Base-by-base conservation (phyloP, 2,113 vertebrate species). In the Leucosticte australis region DNA sequence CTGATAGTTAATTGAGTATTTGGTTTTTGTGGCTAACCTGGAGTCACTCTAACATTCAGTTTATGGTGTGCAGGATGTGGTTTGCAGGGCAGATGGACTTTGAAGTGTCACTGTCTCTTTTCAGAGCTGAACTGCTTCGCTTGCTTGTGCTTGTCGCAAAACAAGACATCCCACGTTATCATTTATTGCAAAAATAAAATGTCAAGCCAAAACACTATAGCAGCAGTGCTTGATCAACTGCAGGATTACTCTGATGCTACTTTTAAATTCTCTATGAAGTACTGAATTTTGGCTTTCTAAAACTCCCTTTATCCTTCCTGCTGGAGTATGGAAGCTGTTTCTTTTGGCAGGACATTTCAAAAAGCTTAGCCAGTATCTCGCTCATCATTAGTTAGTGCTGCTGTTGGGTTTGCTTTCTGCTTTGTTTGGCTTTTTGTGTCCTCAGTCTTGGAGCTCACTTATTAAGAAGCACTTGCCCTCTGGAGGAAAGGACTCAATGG, bases 71-170 rank as follows among this genome's bases (percentile, higher is more conserved):
- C 33, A 50, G 56, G 33, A 47, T 92, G 53, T 31, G 35, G 8
- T 93, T 92, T 91, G 46, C 76, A 82, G 92, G 78, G 47, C 57
- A 73, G 86, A 47, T 91, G 89, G 78, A 71, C 78, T 93, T 94
- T 79, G 37, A 87, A 42, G 64, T 55, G 50, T 11, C 22, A 13
- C 49, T 77, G 18, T 57, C 63, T 94, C 14, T 76, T 11, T 69
- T 77, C 59, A 82, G 89, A 92, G 81, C 59, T 65, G 55, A 35
- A 44, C 56, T 26, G 33, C 55, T 85, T 93, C 92, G 76, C 44
- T 91, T 92, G 67, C 80, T 87, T 39, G 49, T 94, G 78, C 70
- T 87, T 5, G 13, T 91, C 5, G 31, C 84, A 69, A 85, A 95
- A 67, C 53, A n/a, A 74, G 41, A 31, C 41, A 55, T 59, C 52